Evolutionary conservation across 2,888 invertebrate species (phyloP), one percentile per base, ranked within the genome.

Genomic region (Euclidia mi): DNA sequence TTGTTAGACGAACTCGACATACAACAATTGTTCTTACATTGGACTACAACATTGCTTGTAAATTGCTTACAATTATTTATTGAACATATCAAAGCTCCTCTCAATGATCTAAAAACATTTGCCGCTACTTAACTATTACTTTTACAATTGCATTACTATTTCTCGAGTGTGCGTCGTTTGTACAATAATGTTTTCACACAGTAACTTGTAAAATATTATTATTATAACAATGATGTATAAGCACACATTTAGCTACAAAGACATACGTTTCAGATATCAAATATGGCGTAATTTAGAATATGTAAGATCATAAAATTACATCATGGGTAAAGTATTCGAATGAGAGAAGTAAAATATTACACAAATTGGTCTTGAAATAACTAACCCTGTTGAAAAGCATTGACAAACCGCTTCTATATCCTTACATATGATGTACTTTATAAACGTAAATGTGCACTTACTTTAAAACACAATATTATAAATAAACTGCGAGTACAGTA

Each of bases 61-160:
- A 67, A 60, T 68, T 63, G 59, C 72, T 72, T 71, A 71, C 48
- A 48, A 51, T 68, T 25, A 25, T 71, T 65, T 71, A 71, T 63
- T 71, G 71, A 71, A 71, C 71, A 71, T 69, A 56, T 62, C 72
- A 72, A 72, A 72, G 72, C 72, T 61, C 53, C 69, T 60, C 64
- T 61, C 72, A 72, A 72, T 70, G 72, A 72, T 72, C 72, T 72
- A 72, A 72, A 66, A 62, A 72, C 72, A 72, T 72, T 72, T 64
- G 72, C 50, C 53, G 25, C 60, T 71, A 66, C 53, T 31, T 57
- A 53, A 56, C 56, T 43, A 67, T 61, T 60, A 62, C 59, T 57
- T 57, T 58, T 53, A 66, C 58, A 51, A 56, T 37, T 58, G 44
- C 65, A 31, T 59, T 40, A 57, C 56, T 56, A 45, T 48, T 44